Base-by-base conservation (phyloP, 2,113 vertebrate species). In the Zootoca vivipara region DNA sequence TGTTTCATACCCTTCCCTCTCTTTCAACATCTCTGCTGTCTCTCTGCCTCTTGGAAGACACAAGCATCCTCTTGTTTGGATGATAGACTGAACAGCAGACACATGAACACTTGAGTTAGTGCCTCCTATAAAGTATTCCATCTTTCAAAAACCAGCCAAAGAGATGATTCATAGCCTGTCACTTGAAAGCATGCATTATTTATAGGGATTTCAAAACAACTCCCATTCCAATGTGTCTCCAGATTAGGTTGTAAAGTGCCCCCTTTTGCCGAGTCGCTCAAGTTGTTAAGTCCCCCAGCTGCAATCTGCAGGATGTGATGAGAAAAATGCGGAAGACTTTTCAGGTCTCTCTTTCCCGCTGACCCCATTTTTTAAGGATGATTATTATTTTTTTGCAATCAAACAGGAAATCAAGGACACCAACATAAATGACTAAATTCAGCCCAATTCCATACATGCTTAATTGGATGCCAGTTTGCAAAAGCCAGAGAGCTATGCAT, bases 101-200 rank as follows among this genome's bases (percentile, higher is more conserved):
- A 28, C 30, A 38, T 13, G 62, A 69, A 67, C 72, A 69, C 72
- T 78, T 78, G 75, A 89, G 82, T 79, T 72, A 40, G 16, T 64
- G 64, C 35, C 83, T 89, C 67, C 69, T 35, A 46, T 85, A 64
- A 73, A 79, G 56, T 28, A 85, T 65, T 35, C 75, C 83, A 80
- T 85, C 83, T 80, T 65, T 89, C 56, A 80, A 40, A 73, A 85
- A 42, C 69, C 67, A 65, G 77, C 69, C 87, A 35, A 30, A 38
- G 77, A 74, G 20, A 64, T 81, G 67, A 80, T 85, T 80, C 78
- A 74, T 73, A 24, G 35, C 88, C 88, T 80, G 56, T 80, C 67
- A 46, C 30, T 73, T 64, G 83, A 42, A 79, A 89, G 33, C 67
- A 81, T 81, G 83, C 77, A 74, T 89, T 89, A 89, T 89, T 85